Conservation (phyloP, 2,113 vertebrate genomes). For the Misgurnus mizolepis region DNA sequence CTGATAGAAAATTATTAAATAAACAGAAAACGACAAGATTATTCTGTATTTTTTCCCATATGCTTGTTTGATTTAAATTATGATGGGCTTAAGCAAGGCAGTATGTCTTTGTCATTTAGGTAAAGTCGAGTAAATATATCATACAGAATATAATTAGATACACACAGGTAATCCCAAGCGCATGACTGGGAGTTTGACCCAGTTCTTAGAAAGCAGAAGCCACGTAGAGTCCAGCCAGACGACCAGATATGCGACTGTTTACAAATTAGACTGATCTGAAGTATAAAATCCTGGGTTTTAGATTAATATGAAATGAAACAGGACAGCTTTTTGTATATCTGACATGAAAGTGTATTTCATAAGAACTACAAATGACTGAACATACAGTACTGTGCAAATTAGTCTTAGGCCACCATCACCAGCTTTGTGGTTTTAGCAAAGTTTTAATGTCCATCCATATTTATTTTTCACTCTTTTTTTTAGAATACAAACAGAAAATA, state of each 20-base stretch:
- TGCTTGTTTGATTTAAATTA: slow-evolving; percentile 43
- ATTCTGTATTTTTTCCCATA: slow-evolving; percentile 10
- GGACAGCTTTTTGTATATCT: background rate
- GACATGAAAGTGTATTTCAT: too few relatives aligned
- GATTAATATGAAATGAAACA: background rate
- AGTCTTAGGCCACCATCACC: too few relatives aligned
- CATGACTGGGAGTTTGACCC: slow-evolving; percentile 34
- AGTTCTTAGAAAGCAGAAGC: slow-evolving; percentile 30
- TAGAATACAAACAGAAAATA: too few relatives aligned
- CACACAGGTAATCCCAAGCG: slow-evolving; percentile 30
- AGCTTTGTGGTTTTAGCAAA: too few relatives aligned
- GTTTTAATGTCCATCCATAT: too few relatives aligned
- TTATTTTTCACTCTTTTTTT: too few relatives aligned
- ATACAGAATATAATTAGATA: slow-evolving; percentile 48
- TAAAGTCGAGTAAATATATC: slow-evolving; percentile 27
- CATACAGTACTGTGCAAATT: too few relatives aligned
- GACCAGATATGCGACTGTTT: background rate
- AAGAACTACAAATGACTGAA: too few relatives aligned
- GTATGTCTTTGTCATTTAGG: slow-evolving; percentile 34
- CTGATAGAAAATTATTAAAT: slow-evolving; percentile 1
- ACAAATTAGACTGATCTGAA: slow-evolving; percentile 29
- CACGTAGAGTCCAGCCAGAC: slow-evolving; percentile 11
- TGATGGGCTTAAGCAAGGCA: slow-evolving; percentile 21
- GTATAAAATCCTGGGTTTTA: background rate
- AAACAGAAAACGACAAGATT: slow-evolving; percentile 17